phyloP scores from a whole-genome alignment of 2,113 vertebrate genomes.

The Verasper variegatus region DNA sequence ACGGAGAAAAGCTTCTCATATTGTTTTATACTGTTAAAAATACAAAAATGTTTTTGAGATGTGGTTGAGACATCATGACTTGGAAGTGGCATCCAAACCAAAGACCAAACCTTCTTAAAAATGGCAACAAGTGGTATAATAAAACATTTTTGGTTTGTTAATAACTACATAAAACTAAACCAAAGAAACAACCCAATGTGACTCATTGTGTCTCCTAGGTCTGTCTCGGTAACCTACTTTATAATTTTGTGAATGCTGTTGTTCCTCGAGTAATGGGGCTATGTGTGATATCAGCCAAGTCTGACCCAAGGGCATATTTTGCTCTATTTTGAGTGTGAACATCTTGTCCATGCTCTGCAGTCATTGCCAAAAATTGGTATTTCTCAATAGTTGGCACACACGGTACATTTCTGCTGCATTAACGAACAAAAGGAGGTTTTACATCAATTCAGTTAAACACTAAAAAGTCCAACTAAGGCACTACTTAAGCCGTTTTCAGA shows the following conservation, averaged over 20 bases:
- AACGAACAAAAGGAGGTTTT: constrained; percentile 2
- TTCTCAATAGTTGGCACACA: constrained; percentile 30
- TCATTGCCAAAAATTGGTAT: constrained; percentile 14
- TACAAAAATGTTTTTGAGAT: neutral
- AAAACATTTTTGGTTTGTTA: neutral
- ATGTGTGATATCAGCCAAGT: constrained; percentile 23
- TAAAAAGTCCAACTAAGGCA: neutral
- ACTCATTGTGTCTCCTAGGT: neutral
- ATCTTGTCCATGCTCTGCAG: neutral
- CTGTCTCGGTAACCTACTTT: constrained; percentile 8
- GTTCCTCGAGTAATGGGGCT: neutral
- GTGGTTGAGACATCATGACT: neutral
- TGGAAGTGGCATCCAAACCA: neutral
- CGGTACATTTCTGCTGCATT: neutral
- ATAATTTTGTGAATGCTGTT: constrained; percentile 11
- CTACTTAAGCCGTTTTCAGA: neutral
- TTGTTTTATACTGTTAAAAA: too few relatives aligned
- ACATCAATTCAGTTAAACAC: neutral
- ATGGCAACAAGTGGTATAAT: neutral
- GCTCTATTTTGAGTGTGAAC: constrained; percentile 1
- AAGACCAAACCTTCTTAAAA: neutral
- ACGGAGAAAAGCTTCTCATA: too few relatives aligned
- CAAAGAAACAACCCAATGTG: neutral
- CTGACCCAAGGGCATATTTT: constrained; percentile 15
- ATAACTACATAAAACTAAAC: neutral